These are phyloP conservation scores for Neocloeon triangulifer DNA, from an alignment of 1,140 invertebrate genomes.

Conservation along the genomic window DNA sequence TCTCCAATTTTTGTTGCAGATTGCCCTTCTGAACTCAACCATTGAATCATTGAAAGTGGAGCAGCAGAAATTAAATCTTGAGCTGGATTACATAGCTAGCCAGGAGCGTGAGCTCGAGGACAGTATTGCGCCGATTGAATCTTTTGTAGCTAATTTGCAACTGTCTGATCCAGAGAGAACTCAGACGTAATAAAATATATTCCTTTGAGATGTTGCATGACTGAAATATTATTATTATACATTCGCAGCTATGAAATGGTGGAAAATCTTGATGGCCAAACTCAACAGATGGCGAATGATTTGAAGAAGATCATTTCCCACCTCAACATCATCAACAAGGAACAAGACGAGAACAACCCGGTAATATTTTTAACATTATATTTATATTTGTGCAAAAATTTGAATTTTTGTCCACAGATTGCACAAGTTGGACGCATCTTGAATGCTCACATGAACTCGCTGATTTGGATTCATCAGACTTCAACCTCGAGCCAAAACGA, in stretches of 20 bases:
- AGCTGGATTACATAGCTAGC: conserved; percentile 79
- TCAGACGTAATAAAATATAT: conserved; percentile 32
- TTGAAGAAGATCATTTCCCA: conserved; percentile 88
- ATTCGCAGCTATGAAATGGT: conserved; percentile 52
- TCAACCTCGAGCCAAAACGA: conserved; percentile 47
- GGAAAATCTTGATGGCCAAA: conserved; percentile 75
- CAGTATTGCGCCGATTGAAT: conserved; percentile 61
- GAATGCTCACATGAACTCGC: conserved; percentile 88
- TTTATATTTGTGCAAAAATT: too few species aligned
- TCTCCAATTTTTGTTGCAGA: conserved; percentile 26
- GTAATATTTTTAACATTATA: conserved; percentile 24
- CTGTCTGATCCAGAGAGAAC: conserved; percentile 67
- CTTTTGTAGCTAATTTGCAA: conserved; percentile 34
- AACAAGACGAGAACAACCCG: conserved; percentile 65
- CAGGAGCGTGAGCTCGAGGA: conserved; percentile 87
- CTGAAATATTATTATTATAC: too few species aligned
- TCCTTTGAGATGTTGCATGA: too few species aligned
- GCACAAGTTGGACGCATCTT: conserved; percentile 81
- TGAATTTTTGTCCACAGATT: conserved; percentile 28
- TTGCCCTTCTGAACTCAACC: conserved; percentile 60
- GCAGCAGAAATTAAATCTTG: conserved; percentile 73
- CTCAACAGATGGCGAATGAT: conserved; percentile 86
- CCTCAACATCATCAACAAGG: conserved; percentile 67
- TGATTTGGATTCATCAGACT: conserved; percentile 77
- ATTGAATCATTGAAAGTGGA: conserved; percentile 70